Conservation (phyloP, 2,113 vertebrate species). For the Hemiprocne comata region DNA sequence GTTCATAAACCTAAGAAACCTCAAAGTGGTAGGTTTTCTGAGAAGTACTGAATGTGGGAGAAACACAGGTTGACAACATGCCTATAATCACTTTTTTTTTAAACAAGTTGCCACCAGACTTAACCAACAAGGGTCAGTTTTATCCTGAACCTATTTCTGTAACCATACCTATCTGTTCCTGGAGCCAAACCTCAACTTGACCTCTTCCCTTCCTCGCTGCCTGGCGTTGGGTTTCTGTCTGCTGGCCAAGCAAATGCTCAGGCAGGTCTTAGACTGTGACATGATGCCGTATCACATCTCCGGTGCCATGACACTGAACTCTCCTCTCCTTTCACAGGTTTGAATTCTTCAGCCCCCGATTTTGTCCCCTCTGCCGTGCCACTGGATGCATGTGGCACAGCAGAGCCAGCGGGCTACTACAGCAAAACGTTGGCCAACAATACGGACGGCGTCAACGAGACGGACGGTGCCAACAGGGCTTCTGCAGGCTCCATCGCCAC, state of each 20-base stretch:
- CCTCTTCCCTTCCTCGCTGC: neutral
- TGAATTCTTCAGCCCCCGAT: slow-evolving; percentile 73
- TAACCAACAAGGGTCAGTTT: neutral
- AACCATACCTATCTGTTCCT: neutral
- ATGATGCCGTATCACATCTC: neutral
- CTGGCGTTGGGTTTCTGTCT: slow-evolving; percentile 37
- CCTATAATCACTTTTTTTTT: neutral
- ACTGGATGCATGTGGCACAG: slow-evolving; percentile 24
- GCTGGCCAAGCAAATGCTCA: neutral
- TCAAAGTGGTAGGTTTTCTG: neutral
- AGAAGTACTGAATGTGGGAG: neutral
- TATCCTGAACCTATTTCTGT: neutral
- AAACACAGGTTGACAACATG: neutral
- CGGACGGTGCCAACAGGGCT: slow-evolving; percentile 1
- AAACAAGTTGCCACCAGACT: neutral
- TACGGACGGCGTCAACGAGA: slow-evolving; percentile 42
- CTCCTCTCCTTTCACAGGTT: slow-evolving; percentile 66
- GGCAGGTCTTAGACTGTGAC: neutral
- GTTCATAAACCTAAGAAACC: neutral
- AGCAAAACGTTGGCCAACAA: slow-evolving; percentile 57
- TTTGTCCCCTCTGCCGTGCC: slow-evolving; percentile 68
- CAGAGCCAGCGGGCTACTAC: slow-evolving; percentile 38
- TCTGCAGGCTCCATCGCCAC: neutral
- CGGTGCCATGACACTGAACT: neutral
- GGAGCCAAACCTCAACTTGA: slow-evolving; percentile 48